Conservation (phyloP, 2,888 invertebrate species). For the Folsomia manolachei region DNA sequence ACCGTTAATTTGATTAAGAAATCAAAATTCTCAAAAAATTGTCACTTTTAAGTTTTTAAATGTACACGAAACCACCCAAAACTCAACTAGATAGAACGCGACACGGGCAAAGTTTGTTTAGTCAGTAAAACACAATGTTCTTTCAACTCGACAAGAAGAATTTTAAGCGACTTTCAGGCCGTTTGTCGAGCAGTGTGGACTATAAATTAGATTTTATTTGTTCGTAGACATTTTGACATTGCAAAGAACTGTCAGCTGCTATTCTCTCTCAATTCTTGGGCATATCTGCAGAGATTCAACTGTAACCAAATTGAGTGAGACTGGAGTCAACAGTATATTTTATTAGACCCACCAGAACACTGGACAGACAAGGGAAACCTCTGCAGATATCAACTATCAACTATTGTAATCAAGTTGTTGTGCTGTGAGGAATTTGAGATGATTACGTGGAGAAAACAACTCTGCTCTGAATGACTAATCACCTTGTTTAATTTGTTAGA, state of each 20-base stretch:
- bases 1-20: no score
- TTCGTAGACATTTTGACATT: constrained; percentile 18
- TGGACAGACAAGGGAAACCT: neutral
- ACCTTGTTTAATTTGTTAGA: constrained; percentile 4
- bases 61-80: no score
- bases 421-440: neutral
- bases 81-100: no score
- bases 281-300: no score
- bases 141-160: no score
- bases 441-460: constrained; percentile 17
- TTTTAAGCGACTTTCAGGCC: constrained; percentile 10
- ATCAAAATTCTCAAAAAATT: no score
- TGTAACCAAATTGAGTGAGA: no score
- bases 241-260: neutral
- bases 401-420: constrained; percentile 3
- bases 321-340: no score
- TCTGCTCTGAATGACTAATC: constrained; percentile 18
- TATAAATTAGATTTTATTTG: constrained; percentile 18
- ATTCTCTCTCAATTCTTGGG: neutral
- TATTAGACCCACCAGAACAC: neutral
- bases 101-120: no score
- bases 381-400: neutral
- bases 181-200: neutral
- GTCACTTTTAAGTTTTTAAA: no score
- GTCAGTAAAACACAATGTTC: no score